Percentiles rank a stretch among this genome's conserved stretches.
phyloP scores from a whole-genome alignment of 2,888 invertebrate species.

The Tethea ocularis region DNA sequence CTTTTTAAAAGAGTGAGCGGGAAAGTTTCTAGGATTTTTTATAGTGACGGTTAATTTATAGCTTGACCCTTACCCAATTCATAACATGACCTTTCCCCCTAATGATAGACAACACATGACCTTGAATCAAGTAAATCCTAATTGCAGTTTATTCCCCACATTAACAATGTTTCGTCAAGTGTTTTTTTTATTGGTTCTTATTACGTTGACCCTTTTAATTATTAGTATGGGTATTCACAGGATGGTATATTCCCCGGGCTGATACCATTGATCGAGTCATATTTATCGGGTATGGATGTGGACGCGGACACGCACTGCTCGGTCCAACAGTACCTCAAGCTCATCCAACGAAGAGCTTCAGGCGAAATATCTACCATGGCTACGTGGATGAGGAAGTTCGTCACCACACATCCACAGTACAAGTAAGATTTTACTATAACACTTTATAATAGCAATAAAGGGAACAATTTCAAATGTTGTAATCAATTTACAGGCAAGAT shows the following conservation, averaged over 20 bases:
- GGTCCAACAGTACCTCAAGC: constrained; percentile 96
- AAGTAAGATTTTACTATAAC: constrained; percentile 83
- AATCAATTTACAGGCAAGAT: constrained; percentile 86
- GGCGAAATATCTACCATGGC: constrained; percentile 97
- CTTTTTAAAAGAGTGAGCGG: too few species aligned
- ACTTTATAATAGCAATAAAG: neutral
- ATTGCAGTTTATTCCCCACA: neutral
- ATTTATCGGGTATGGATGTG: constrained; percentile 97
- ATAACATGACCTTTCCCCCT: neutral
- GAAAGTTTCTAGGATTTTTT: too few species aligned
- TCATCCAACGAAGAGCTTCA: constrained; percentile 93
- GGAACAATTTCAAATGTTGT: neutral
- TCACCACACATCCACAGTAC: constrained; percentile 94
- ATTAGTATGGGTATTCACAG: constrained; percentile 60
- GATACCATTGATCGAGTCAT: constrained; percentile 96
- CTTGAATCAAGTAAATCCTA: neutral
- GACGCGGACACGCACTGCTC: constrained; percentile 99
- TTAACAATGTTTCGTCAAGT: neutral
- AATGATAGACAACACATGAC: neutral
- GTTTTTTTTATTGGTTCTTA: neutral
- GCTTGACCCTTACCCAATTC: neutral
- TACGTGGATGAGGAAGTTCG: constrained; percentile 96
- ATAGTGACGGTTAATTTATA: too few species aligned
- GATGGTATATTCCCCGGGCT: constrained; percentile 96
- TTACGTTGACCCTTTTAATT: neutral